Evolutionary conservation across 2,797 vertebrate genomes (phyloP).

Genomic region (Sarcoramphus papa): DNA sequence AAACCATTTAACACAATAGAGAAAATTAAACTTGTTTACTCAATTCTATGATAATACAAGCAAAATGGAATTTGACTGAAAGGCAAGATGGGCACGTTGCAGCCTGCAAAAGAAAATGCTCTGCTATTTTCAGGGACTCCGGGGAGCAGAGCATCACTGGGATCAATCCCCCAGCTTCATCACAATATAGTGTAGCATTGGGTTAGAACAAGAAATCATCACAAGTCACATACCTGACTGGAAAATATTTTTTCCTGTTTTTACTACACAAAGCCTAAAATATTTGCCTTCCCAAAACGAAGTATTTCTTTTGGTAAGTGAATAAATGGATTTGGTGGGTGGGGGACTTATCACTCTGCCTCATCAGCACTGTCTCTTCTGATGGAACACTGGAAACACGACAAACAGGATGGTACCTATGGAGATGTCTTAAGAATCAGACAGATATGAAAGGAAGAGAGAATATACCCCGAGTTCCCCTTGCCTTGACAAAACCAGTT

Average conservation of each 20-base stretch:
- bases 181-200: not conserved
- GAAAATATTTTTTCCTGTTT: not conserved
- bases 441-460: not conserved
- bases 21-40: not conserved
- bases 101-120: not conserved
- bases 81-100: not conserved
- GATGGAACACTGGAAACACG: not conserved
- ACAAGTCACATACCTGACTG: not conserved
- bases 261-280: not conserved
- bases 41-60: not conserved
- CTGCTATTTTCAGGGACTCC: not conserved
- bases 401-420: rapidly evolving
- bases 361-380: not conserved
- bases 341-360: not conserved
- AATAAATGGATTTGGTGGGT: not conserved
- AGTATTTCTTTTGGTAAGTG: not conserved
- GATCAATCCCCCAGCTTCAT: not conserved
- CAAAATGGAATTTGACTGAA: not conserved
- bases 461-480: rapidly evolving
- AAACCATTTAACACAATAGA: not conserved
- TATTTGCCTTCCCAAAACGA: not conserved
- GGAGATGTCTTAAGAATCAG: not conserved
- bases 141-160: not conserved
- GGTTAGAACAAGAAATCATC: not conserved
- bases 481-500: not conserved